These are phyloP conservation scores for Valencia hispanica DNA, from an alignment of 2,797 vertebrate genomes.

Conservation along the genomic window DNA sequence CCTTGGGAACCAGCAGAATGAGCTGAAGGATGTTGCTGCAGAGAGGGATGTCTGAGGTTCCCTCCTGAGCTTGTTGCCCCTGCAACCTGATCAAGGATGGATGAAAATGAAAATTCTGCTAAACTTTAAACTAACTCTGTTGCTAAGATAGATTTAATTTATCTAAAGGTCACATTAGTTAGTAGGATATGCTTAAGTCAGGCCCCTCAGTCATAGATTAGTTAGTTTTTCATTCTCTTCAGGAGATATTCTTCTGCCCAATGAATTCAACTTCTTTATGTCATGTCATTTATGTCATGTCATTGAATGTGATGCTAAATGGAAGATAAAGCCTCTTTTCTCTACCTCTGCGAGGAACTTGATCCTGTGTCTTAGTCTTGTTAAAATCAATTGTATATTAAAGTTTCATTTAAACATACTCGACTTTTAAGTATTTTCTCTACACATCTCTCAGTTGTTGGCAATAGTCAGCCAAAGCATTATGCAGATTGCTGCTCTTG, in stretches of 20 bases:
- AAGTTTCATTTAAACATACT: constrained; percentile 37
- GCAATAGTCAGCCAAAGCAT: background rate
- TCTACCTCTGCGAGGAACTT: constrained; percentile 31
- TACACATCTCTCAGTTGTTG: too few species aligned
- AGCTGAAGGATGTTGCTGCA: too few species aligned
- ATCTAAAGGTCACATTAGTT: constrained; percentile 57
- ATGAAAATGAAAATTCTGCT: background rate
- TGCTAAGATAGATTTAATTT: constrained; percentile 30
- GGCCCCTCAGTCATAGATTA: constrained; percentile 40
- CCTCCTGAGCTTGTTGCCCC: background rate
- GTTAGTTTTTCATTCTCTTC: constrained; percentile 39
- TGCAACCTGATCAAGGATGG: background rate
- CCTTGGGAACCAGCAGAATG: too few species aligned
- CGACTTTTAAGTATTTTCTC: constrained; percentile 34
- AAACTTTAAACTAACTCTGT: constrained; percentile 27
- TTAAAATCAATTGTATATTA: constrained; percentile 28
- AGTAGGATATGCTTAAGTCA: constrained; percentile 35
- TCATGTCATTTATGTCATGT: constrained; percentile 31
- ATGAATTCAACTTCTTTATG: constrained; percentile 37
- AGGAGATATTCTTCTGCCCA: constrained; percentile 23
- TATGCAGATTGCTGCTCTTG: constrained; percentile 48
- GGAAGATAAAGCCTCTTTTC: constrained; percentile 29
- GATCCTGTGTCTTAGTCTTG: constrained; percentile 25
- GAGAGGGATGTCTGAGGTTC: too few species aligned
- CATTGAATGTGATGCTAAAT: constrained; percentile 43